A percentile compares a stretch with the other conserved stretches of the same genome.
Conservation (phyloP, 2,888 invertebrate species). For the Macaria liturata region DNA sequence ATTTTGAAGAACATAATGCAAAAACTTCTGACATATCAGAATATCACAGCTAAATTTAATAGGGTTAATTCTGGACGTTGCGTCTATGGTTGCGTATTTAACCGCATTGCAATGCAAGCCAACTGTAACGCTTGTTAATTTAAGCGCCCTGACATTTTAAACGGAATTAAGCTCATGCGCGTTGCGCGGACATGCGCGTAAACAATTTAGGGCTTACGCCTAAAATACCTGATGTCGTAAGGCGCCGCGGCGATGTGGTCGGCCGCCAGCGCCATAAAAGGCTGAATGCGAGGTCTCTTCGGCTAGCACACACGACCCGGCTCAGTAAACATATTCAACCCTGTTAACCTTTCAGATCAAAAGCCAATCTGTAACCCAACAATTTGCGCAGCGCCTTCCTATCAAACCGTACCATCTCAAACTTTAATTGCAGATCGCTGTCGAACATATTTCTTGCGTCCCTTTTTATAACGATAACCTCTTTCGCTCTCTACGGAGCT, state of each 20-base stretch:
- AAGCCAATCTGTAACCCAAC: slow-evolving; percentile 36
- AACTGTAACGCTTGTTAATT: slow-evolving; percentile 39
- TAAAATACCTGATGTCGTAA: slow-evolving; percentile 64
- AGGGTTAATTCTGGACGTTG: not conserved
- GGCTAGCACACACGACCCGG: slow-evolving; percentile 34
- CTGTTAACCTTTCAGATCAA: slow-evolving; percentile 42
- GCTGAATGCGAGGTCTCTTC: slow-evolving; percentile 61
- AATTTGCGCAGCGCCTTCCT: slow-evolving; percentile 42
- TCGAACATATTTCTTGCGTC: slow-evolving; percentile 30
- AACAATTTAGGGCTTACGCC: slow-evolving; percentile 67
- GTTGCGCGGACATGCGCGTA: slow-evolving; percentile 45
- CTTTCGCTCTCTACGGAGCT: slow-evolving; percentile 23
- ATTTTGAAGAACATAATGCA: no score
- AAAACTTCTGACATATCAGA: no score
- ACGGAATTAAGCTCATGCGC: slow-evolving; percentile 46
- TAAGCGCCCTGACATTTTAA: slow-evolving; percentile 52
- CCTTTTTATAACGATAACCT: slow-evolving; percentile 29
- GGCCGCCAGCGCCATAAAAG: slow-evolving; percentile 73
- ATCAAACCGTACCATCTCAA: slow-evolving; percentile 41
- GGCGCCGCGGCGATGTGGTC: slow-evolving; percentile 49
- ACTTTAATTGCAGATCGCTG: slow-evolving; percentile 41
- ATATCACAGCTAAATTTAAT: no score
- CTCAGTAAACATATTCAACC: slow-evolving; percentile 47
- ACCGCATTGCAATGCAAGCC: slow-evolving; percentile 24
- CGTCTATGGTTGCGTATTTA: slow-evolving; percentile 12